Evolutionary conservation across 2,888 invertebrate species (phyloP).

Genomic region (Drosophila suboccidentalis): DNA sequence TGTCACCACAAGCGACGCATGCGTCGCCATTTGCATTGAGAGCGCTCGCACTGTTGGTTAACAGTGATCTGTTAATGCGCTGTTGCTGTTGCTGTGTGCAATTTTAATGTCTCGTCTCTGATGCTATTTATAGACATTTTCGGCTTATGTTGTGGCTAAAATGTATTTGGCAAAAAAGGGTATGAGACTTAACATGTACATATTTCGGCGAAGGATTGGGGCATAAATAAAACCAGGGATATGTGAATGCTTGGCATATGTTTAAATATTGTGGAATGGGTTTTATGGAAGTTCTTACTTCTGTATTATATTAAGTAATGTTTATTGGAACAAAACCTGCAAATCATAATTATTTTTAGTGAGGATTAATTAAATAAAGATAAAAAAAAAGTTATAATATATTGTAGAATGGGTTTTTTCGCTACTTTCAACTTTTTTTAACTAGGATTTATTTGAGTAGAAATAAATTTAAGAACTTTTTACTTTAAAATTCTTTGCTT

Average conservation of each 20-base stretch:
- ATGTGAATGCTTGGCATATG: not conserved
- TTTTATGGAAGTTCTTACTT: not conserved
- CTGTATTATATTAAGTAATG: too few species aligned
- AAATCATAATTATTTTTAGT: too few species aligned
- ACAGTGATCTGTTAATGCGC: slow-evolving; percentile 39
- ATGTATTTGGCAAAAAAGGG: not conserved
- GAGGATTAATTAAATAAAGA: too few species aligned
- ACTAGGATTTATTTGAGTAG: too few species aligned
- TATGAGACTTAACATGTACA: not conserved
- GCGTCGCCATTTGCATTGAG: slow-evolving; percentile 52
- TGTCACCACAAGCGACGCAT: slow-evolving; percentile 57
- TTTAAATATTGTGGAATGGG: not conserved
- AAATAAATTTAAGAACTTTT: too few species aligned
- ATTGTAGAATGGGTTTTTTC: too few species aligned
- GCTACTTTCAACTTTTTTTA: too few species aligned
- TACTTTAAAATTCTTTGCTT: too few species aligned
- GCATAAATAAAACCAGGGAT: slow-evolving; percentile 5
- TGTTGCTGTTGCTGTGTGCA: slow-evolving; percentile 44
- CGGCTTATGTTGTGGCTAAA: slow-evolving; percentile 34
- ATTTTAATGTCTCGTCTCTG: slow-evolving; percentile 45
- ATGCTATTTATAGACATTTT: slow-evolving; percentile 61
- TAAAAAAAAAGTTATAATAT: too few species aligned
- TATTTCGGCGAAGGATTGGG: not conserved
- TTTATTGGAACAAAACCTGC: too few species aligned
- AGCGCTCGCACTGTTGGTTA: slow-evolving; percentile 29